These are phyloP conservation scores for Varanus salvator DNA, from an alignment of 2,113 vertebrate genomes.

Conservation along the genomic window DNA sequence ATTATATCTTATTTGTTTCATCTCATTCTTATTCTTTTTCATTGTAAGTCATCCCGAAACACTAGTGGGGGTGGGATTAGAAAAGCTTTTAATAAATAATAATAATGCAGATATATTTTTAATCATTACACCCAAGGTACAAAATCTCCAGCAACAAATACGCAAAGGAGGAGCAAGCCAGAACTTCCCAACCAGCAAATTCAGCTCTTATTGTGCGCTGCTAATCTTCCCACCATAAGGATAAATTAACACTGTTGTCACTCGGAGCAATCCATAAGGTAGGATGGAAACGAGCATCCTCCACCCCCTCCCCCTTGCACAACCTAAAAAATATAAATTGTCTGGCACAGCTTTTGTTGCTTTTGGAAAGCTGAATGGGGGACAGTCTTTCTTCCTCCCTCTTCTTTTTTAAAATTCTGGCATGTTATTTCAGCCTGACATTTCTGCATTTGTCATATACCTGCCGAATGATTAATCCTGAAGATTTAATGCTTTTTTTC, in stretches of 20 bases:
- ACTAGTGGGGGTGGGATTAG: too few relatives aligned
- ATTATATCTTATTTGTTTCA: too few relatives aligned
- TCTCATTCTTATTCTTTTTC: too few relatives aligned
- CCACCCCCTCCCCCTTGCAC: neutral
- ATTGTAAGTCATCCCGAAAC: too few relatives aligned
- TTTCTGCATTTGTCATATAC: constrained; percentile 56
- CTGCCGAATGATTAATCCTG: constrained; percentile 61
- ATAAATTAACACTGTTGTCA: neutral
- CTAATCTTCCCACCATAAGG: neutral
- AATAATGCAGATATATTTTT: neutral
- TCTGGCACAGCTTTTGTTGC: constrained; percentile 61
- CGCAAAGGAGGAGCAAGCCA: neutral
- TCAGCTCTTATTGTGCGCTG: neutral
- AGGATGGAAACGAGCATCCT: constrained; percentile 46
- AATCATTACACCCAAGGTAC: neutral
- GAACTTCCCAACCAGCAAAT: neutral
- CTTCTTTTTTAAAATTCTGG: constrained; percentile 48
- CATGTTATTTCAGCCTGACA: constrained; percentile 60
- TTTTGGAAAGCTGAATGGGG: constrained; percentile 61
- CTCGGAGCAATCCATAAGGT: neutral
- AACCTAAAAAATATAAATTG: constrained; percentile 27
- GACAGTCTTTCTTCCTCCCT: constrained; percentile 33
- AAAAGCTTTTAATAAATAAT: too few relatives aligned
- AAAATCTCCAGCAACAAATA: neutral
- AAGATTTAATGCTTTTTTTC: constrained; percentile 20